A percentile compares a stretch with the other conserved stretches of the same genome.
Conservation (phyloP, 1,140 invertebrate genomes). For the Solenopsis fugax region DNA sequence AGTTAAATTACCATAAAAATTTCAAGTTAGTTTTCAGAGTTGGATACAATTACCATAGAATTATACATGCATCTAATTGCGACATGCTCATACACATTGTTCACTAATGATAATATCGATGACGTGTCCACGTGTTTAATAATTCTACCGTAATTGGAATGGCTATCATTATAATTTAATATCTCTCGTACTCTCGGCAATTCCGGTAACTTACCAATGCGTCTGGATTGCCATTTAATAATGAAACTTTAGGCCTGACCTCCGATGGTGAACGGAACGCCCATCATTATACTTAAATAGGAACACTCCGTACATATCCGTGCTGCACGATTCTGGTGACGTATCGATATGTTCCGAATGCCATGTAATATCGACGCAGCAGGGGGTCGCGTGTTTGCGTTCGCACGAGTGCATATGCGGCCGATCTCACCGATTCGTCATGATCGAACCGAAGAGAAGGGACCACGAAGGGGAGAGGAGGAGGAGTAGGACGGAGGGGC, state of each 20-base stretch:
- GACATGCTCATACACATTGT: background rate
- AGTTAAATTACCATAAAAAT: background rate
- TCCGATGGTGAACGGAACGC: background rate
- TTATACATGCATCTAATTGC: background rate
- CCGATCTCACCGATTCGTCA: conserved; percentile 83
- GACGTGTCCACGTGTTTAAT: background rate
- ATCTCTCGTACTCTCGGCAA: background rate
- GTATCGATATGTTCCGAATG: conserved; percentile 54
- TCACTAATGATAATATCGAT: conserved; percentile 32
- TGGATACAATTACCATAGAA: background rate
- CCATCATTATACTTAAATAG: conserved; percentile 34
- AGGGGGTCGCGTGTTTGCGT: conserved; percentile 74
- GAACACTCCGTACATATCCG: conserved; percentile 28
- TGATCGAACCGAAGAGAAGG: conserved; percentile 65
- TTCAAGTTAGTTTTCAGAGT: background rate
- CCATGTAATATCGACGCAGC: conserved; percentile 68
- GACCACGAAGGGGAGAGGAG: background rate
- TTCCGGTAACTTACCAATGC: conserved; percentile 21
- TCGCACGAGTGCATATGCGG: conserved; percentile 81
- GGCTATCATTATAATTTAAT: conserved; percentile 42
- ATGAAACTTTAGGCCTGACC: conserved; percentile 21
- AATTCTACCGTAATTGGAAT: conserved; percentile 40
- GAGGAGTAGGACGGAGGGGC: too few relatives aligned
- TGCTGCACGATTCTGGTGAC: conserved; percentile 48
- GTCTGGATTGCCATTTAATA: conserved; percentile 33